Evolutionary conservation across 1,140 invertebrate species (phyloP).

Genomic region (Odontomachus brunneus): DNA sequence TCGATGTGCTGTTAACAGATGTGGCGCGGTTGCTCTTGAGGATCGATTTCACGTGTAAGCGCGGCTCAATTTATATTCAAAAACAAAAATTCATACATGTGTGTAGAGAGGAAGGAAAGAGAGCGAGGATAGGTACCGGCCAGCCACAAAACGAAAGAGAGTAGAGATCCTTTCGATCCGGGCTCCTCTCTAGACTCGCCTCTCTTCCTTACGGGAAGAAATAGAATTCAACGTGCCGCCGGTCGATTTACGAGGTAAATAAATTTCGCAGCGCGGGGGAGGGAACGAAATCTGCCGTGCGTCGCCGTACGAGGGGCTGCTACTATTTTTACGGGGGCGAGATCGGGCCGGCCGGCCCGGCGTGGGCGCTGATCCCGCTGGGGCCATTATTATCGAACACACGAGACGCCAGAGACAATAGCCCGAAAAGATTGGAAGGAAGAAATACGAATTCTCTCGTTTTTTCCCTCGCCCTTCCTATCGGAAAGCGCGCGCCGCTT

Average conservation of each 20-base stretch:
- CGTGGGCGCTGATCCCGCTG: conserved; percentile 48
- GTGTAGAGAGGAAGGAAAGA: no score
- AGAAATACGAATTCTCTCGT: conserved; percentile 16
- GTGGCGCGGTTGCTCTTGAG: no score
- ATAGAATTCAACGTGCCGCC: conserved; percentile 58
- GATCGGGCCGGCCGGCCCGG: conserved; percentile 2
- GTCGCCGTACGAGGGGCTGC: conserved; percentile 4
- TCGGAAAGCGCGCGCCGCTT: conserved; percentile 40
- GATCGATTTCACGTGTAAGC: no score
- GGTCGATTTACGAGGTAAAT: conserved; percentile 73
- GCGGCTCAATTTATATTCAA: no score
- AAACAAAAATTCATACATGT: no score
- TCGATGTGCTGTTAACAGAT: no score
- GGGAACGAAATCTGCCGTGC: conserved; percentile 50
- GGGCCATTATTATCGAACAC: conserved; percentile 68
- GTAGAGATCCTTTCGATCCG: conserved; percentile 9
- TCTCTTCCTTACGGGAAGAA: conserved; percentile 7
- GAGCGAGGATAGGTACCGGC: neutral
- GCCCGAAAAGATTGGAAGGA: conserved; percentile 64
- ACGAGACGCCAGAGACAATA: conserved; percentile 60
- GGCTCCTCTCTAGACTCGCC: neutral
- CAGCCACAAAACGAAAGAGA: conserved; percentile 42
- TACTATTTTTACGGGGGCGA: conserved; percentile 53
- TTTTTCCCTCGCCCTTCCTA: neutral
- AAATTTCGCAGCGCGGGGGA: conserved; percentile 58